Conservation (phyloP, 2,888 invertebrate genomes). For the Chrysolina haemoptera region DNA sequence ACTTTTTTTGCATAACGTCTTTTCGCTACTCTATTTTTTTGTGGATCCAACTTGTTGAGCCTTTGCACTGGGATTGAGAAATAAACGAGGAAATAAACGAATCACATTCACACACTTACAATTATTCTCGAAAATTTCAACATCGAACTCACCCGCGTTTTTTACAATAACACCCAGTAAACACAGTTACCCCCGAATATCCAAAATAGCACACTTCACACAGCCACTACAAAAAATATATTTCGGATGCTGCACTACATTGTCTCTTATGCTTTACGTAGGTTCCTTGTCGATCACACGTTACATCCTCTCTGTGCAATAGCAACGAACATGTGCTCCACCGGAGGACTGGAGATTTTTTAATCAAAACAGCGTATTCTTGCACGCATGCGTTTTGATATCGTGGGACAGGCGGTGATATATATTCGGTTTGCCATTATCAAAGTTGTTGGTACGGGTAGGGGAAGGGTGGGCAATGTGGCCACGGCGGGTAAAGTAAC, state of each 20-base stretch:
- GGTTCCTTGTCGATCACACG: not conserved
- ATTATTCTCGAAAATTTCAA: not conserved
- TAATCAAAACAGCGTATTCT: constrained; percentile 64
- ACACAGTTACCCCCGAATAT: not conserved
- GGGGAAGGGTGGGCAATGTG: too few species aligned
- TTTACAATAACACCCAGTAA: not conserved
- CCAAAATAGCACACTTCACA: not conserved
- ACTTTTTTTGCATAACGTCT: too few species aligned
- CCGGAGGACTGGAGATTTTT: constrained; percentile 42
- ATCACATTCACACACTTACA: too few species aligned
- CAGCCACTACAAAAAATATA: not conserved
- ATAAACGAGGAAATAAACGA: too few species aligned
- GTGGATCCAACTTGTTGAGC: too few species aligned
- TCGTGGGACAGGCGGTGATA: constrained; percentile 36
- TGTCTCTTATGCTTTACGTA: not conserved
- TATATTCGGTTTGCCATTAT: constrained; percentile 19
- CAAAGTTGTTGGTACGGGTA: constrained; percentile 16
- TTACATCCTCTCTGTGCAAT: constrained; percentile 13
- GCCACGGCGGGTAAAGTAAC: too few species aligned
- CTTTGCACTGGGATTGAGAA: too few species aligned
- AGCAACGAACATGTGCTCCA: constrained; percentile 4
- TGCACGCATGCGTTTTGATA: constrained; percentile 60
- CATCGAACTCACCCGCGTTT: not conserved
- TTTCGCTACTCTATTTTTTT: too few species aligned
- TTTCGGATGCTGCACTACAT: not conserved